Conservation (phyloP, 2,797 vertebrate genomes). For the Epinephelus coioides region DNA sequence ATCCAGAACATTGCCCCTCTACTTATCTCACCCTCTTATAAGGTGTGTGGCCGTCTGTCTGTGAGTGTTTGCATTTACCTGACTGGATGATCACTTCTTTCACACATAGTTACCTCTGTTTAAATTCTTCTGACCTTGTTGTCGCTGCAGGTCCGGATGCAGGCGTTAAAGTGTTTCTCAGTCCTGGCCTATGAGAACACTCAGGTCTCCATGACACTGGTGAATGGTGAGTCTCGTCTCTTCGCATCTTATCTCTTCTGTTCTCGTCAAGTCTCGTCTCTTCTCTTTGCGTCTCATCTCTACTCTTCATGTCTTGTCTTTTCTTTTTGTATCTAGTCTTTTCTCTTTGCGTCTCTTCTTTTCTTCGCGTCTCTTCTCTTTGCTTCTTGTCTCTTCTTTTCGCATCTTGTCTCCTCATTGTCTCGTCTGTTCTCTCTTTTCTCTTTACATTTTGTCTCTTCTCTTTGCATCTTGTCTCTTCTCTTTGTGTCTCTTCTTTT, state of each 20-base stretch:
- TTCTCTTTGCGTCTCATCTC: not conserved
- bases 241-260: not conserved
- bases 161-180: conserved; percentile 98
- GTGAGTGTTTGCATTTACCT: not conserved
- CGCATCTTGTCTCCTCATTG: too few relatives aligned
- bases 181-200: conserved; percentile 98
- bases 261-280: not conserved
- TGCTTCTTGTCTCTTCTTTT: too few relatives aligned
- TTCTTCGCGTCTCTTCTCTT: too few relatives aligned
- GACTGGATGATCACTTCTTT: not conserved
- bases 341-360: too few relatives aligned
- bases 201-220: conserved; percentile 96
- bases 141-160: conserved; percentile 93
- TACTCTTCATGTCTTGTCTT: not conserved
- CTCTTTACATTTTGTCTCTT: too few relatives aligned
- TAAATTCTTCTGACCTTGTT: conserved; percentile 4
- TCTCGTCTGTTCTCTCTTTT: too few relatives aligned
- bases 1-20: conserved; percentile 97
- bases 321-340: too few relatives aligned
- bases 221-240: conserved; percentile 91
- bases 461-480: too few relatives aligned
- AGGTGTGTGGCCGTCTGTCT: conserved; percentile 82
- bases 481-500: too few relatives aligned
- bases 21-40: conserved; percentile 93
- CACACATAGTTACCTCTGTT: not conserved